A percentile compares a stretch with the other conserved stretches of the same genome.
Conservation (phyloP, 2,113 vertebrate species). For the Microcebus lehilahytsara region DNA sequence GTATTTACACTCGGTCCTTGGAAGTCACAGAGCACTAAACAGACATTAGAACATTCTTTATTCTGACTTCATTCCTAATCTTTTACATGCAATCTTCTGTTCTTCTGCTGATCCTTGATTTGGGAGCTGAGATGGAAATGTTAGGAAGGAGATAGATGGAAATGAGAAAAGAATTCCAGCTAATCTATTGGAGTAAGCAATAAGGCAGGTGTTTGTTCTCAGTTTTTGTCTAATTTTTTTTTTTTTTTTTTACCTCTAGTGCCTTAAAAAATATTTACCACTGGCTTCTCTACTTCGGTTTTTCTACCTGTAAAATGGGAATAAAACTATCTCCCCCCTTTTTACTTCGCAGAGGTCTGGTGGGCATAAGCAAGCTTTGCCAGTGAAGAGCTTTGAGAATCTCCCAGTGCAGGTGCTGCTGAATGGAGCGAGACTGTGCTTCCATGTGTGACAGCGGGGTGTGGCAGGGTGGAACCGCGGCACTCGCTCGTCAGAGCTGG, state of each 20-base stretch:
- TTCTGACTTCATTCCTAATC: background rate
- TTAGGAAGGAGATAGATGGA: background rate
- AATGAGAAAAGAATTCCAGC: background rate
- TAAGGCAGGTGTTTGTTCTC: background rate
- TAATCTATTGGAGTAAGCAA: background rate
- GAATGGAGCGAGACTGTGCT: fast-evolving
- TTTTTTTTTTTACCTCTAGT: background rate
- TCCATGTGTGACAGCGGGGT: fast-evolving
- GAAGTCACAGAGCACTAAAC: background rate
- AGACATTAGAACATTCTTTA: background rate
- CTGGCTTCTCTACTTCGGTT: background rate
- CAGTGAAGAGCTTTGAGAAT: background rate
- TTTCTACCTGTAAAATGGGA: conserved; percentile 27
- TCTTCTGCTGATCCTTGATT: background rate
- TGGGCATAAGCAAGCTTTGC: no score
- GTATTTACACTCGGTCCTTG: background rate
- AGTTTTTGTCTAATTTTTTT: background rate
- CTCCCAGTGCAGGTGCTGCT: fast-evolving
- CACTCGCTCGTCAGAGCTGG: background rate
- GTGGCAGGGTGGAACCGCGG: background rate
- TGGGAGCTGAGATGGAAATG: background rate
- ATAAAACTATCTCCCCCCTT: background rate
- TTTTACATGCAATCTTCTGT: no score
- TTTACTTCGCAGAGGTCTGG: background rate
- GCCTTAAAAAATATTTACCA: background rate